Evolutionary conservation across 1,140 invertebrate species (phyloP), one percentile per base, ranked within the genome.

Genomic region (Philotrypesis tridentata): DNA sequence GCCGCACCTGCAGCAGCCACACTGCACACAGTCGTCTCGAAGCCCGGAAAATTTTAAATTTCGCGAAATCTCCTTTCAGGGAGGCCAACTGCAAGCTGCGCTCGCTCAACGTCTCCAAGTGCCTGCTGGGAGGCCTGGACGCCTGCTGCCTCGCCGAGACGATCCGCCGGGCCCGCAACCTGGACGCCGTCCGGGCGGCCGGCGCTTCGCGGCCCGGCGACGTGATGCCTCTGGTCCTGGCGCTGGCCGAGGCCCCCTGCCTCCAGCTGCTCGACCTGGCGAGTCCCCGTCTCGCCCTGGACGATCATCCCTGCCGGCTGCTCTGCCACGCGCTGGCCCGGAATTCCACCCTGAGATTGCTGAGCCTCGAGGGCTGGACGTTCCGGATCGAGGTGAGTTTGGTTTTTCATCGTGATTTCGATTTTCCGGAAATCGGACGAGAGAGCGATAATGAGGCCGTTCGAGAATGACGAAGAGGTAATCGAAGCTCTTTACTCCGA

Each of bases 281-380:
- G 0, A 80, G 70, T 48, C 79, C 70, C 0, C 2, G 79, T 0
- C 60, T 80, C 0, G 79, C 79, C 9, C 60, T 80, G 1, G 70
- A 80, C 29, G 79, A 80, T 86, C 92, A 91, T 83, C 92, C 92
- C n/a, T 91, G 93, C 7, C 92, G 93, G 77, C 88, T 94, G 25
- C 88, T 93, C 0, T 92, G 92, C 65, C 91, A 92, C 82, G 91
- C 93, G 21, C 87, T 94, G 7, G 90, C 91, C 9, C 92, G 92
- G 73, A 93, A 93, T 84, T 87, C 85, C 2, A 93, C 91, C 9
- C 89, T 94, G 0, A 86, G 92, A 23, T 87, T 93, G 6, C 89
- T 94, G 23, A 92, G 92, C 77, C 86, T 94, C 40, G 93, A 93
- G 80, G 93, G 93, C 55, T 94, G 93, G 93, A 93, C 92, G 25